A percentile compares a stretch with the other conserved stretches of the same genome.
phyloP scores from a whole-genome alignment of 37 sponge, comb jelly and placozoan species.

The Haliclona indistincta region DNA sequence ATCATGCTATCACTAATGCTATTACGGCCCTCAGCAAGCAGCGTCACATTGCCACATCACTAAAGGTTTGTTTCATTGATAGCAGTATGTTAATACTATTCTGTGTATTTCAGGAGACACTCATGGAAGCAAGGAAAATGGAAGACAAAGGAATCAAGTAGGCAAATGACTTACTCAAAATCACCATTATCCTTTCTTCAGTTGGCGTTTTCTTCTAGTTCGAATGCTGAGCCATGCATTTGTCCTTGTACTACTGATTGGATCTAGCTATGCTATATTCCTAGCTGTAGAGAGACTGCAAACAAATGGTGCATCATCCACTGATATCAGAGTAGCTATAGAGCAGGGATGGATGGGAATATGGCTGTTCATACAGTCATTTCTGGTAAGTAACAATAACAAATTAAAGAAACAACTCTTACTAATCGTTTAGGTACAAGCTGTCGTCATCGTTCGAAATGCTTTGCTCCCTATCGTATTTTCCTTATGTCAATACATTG shows the following conservation, averaged over 20 bases:
- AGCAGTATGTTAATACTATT: background rate
- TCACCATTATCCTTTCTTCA: background rate
- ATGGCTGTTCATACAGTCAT: constrained; percentile 44
- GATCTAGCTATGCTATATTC: constrained; percentile 58
- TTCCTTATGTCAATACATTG: constrained; percentile 17
- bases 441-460: constrained; percentile 54
- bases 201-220: constrained; percentile 9
- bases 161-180: background rate
- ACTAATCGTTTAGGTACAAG: constrained; percentile 46
- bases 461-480: constrained; percentile 61
- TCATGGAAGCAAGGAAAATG: constrained; percentile 23
- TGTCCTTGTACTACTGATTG: constrained; percentile 30
- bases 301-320: background rate
- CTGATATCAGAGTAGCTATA: background rate
- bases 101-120: constrained; percentile 18
- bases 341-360: constrained; percentile 16
- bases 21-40: constrained; percentile 37
- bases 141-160: constrained; percentile 8
- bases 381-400: constrained; percentile 38
- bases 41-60: constrained; percentile 20
- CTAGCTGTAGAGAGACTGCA: constrained; percentile 64
- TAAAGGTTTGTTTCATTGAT: constrained; percentile 27
- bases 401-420: background rate
- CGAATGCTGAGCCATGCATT: constrained; percentile 39
- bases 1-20: constrained; percentile 55